Base-by-base conservation (phyloP, 2,113 vertebrate genomes). In the Lepus americanus region DNA sequence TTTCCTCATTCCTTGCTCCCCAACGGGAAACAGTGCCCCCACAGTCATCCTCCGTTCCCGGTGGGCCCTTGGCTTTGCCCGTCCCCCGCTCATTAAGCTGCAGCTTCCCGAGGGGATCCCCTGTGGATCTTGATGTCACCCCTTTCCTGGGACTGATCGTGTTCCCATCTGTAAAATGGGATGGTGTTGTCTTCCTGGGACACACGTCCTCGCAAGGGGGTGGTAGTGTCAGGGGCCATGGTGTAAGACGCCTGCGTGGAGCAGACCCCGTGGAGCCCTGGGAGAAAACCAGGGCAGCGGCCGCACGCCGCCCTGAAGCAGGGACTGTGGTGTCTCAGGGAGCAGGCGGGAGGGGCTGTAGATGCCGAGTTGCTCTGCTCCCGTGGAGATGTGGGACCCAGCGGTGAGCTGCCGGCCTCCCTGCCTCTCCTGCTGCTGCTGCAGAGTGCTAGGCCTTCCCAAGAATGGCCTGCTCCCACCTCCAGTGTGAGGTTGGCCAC, bases 321-420 rank as follows among this genome's bases (percentile, higher is more conserved):
- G 22, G 22, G 31, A 16, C 1, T 59, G 55, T 3, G 17, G 55
- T 72, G 25, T 27, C 44, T 13, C 0, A 0, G 59, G 39, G n/a
- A 17, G 31, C 23, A 67, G 87, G 84, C 95, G 90, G 77, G 74
- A 92, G 89, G 96, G 96, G 84, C 86, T 20, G 70, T 69, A 22
- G 94, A 85, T 93, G 96, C 93, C 49, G 89, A 96, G 51, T 80
- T 95, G 90, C 88, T 97, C 94, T 90, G 89, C 84, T 81, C 79
- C 29, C 13, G 19, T 76, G 72, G 23, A 94, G 95, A 96, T 87
- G 93, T 83, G 90, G 97, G 87, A 93, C 87, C 89, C 95, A 95
- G 94, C 85, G 61, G 85, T 20, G 16, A 86, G 73, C 39, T 36
- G 6, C 8, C 19, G 76, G 22, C 27, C 27, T 53, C 51, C 59